Evolutionary conservation across 2,113 vertebrate species (phyloP).

Genomic region (Macquaria ambigua): DNA sequence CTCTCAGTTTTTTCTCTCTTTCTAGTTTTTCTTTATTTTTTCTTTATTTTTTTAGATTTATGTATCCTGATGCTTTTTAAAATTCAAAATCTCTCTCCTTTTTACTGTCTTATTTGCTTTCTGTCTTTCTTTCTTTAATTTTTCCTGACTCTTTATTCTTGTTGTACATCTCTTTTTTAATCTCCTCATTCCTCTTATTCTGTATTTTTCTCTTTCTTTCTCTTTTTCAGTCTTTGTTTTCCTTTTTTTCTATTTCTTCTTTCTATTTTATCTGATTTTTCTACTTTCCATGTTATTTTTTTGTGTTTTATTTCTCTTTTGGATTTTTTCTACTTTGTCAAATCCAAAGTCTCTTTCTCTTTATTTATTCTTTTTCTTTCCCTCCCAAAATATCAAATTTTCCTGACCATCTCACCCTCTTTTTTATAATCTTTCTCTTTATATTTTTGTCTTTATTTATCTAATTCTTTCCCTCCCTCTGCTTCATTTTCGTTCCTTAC

Average conservation of each 20-base stretch:
- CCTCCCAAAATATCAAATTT: neutral
- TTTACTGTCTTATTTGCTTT: neutral
- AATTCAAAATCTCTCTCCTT: neutral
- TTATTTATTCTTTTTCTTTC: too few species aligned
- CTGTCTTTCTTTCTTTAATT: neutral
- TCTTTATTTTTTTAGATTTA: too few species aligned
- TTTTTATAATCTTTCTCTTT: neutral
- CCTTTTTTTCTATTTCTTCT: neutral
- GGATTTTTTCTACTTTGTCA: neutral
- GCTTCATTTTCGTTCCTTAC: neutral
- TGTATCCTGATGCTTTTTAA: neutral
- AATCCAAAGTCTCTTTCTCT: too few species aligned
- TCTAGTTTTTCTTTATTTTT: too few species aligned
- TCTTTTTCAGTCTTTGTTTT: neutral
- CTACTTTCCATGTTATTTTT: neutral
- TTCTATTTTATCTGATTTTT: neutral
- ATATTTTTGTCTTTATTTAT: neutral
- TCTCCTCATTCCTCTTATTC: neutral
- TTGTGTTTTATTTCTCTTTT: neutral
- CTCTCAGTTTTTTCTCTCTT: too few species aligned
- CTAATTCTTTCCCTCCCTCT: neutral
- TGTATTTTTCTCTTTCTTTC: neutral
- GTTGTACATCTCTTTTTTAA: neutral
- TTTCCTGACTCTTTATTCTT: neutral
- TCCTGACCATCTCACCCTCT: neutral